phyloP scores from a whole-genome alignment of 2,113 vertebrate genomes.

The Prunella himalayana region DNA sequence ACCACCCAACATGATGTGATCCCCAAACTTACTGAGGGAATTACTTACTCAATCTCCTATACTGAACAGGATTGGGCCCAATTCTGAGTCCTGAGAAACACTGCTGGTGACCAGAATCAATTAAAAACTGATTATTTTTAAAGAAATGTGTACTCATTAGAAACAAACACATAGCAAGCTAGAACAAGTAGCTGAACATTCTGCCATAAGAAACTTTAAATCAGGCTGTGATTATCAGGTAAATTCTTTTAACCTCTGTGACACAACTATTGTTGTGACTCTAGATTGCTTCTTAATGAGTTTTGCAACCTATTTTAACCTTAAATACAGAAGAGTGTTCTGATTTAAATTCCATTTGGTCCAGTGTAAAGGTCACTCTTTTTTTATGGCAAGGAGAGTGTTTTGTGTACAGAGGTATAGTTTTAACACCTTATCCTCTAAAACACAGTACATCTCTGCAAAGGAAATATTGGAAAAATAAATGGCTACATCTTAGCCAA shows the following conservation, averaged over 20 bases:
- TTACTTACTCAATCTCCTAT: not conserved
- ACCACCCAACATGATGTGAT: not conserved
- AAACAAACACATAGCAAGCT: not conserved
- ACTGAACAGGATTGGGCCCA: not conserved
- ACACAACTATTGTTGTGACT: not conserved
- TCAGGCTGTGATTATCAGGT: not conserved
- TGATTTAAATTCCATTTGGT: not conserved
- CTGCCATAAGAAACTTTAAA: not conserved
- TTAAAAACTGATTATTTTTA: not conserved
- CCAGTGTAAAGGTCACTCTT: not conserved
- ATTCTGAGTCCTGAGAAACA: not conserved
- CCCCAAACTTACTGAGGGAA: not conserved
- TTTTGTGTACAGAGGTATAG: not conserved
- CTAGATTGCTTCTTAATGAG: slow-evolving; percentile 5
- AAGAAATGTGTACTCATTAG: not conserved
- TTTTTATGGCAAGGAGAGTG: not conserved
- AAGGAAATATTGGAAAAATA: not conserved
- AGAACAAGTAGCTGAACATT: not conserved
- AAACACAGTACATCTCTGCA: not conserved
- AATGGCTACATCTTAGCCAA: not conserved
- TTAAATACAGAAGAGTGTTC: not conserved
- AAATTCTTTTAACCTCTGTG: not conserved
- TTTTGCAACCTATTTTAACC: not conserved
- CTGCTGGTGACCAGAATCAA: not conserved
- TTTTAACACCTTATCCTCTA: not conserved